These are phyloP conservation scores for Gorsachius goisagi DNA, from an alignment of 2,113 vertebrate genomes.

Conservation along the genomic window DNA sequence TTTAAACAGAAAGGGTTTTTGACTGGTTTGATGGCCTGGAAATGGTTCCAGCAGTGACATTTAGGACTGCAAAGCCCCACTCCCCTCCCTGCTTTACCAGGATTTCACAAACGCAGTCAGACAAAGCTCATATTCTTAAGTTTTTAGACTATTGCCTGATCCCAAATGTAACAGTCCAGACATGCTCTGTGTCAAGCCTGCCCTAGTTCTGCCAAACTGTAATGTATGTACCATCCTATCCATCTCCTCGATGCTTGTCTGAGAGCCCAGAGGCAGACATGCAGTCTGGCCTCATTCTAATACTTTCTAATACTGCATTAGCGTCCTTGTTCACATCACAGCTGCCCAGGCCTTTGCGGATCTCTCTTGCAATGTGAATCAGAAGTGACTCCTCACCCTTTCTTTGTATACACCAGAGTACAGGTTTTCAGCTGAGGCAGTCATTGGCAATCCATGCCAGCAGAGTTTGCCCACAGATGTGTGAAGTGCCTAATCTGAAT, in stretches of 20 bases:
- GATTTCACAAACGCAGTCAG: not conserved
- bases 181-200: not conserved
- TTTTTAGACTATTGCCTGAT: not conserved
- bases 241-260: not conserved
- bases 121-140: not conserved
- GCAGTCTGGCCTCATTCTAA: not conserved
- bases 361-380: not conserved
- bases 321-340: not conserved
- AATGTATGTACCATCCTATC: not conserved
- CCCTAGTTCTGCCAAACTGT: not conserved
- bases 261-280: not conserved
- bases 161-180: not conserved
- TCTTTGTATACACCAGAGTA: not conserved
- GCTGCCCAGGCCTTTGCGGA: not conserved
- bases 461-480: not conserved
- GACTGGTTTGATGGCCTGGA: not conserved
- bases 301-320: not conserved
- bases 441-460: not conserved
- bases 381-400: not conserved
- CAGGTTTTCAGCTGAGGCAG: not conserved
- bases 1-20: not conserved
- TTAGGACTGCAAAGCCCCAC: not conserved
- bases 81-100: not conserved
- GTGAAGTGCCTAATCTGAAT: not conserved
- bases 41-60: not conserved